Conservation (phyloP, 1,140 invertebrate genomes). For the Rhyzopertha dominica region DNA sequence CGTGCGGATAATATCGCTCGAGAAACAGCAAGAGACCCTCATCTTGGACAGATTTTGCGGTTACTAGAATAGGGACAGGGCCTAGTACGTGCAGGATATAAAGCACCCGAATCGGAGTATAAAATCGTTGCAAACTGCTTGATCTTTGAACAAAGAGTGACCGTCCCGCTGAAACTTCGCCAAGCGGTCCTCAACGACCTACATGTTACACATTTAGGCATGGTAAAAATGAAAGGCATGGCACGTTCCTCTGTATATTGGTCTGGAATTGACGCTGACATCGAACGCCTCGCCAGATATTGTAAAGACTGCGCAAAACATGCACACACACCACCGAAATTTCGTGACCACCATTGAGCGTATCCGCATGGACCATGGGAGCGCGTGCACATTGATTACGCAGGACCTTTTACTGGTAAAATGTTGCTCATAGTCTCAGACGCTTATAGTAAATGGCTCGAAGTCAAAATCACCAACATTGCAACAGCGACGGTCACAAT, state of each 20-base stretch:
- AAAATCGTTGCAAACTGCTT: slow-evolving; percentile 23
- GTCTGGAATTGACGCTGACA: slow-evolving; percentile 44
- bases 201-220: slow-evolving; percentile 43
- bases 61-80: slow-evolving; percentile 2
- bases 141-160: slow-evolving; percentile 26
- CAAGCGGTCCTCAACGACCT: slow-evolving; percentile 32
- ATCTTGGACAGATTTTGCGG: slow-evolving; percentile 17
- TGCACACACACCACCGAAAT: not conserved
- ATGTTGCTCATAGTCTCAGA: slow-evolving; percentile 47
- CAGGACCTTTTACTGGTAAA: slow-evolving; percentile 39
- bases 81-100: slow-evolving; percentile 14
- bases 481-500: slow-evolving; percentile 18
- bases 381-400: slow-evolving; percentile 48
- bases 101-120: slow-evolving; percentile 21
- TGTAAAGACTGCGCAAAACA: not conserved
- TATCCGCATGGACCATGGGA: slow-evolving; percentile 42
- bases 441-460: slow-evolving; percentile 47
- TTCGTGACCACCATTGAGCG: slow-evolving; percentile 1
- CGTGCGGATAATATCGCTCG: slow-evolving; percentile 10
- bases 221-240: slow-evolving; percentile 42
- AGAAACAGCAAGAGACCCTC: slow-evolving; percentile 16
- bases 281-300: slow-evolving; percentile 32
- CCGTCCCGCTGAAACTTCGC: slow-evolving; percentile 38
- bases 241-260: slow-evolving; percentile 46
- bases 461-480: slow-evolving; percentile 20